Evolutionary conservation across 2,888 invertebrate genomes (phyloP).

Genomic region (Eudemis profundana): DNA sequence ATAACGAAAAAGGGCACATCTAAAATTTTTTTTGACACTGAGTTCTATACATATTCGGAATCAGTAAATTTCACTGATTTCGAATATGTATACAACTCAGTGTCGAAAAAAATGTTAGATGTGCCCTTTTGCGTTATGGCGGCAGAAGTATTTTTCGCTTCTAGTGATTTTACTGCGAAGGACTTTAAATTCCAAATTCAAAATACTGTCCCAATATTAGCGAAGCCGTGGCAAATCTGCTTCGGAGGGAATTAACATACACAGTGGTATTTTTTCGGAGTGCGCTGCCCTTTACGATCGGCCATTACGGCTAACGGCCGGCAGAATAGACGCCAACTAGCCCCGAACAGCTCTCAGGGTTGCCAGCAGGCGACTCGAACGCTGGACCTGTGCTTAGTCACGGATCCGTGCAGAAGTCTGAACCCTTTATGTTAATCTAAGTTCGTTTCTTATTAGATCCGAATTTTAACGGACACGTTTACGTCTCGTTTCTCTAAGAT

Average conservation of each 20-base stretch:
- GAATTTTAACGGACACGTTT: no score
- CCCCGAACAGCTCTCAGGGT: slow-evolving; percentile 47
- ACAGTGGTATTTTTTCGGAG: slow-evolving; percentile 62
- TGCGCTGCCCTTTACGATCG: slow-evolving; percentile 67
- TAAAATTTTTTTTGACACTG: no score
- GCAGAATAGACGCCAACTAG: slow-evolving; percentile 62
- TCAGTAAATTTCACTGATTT: no score
- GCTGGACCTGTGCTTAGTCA: not conserved
- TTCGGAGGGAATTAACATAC: slow-evolving; percentile 70
- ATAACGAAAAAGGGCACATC: no score
- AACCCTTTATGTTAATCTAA: no score
- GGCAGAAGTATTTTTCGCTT: no score
- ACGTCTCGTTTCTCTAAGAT: no score
- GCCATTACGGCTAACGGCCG: slow-evolving; percentile 70
- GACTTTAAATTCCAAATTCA: slow-evolving; percentile 23
- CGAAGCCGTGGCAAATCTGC: slow-evolving; percentile 37
- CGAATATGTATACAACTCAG: no score
- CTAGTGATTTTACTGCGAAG: not conserved
- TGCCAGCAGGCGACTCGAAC: slow-evolving; percentile 1
- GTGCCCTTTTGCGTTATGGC: no score
- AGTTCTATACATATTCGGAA: no score
- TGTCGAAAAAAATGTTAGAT: no score
- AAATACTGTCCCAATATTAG: slow-evolving; percentile 29
- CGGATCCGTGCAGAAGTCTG: not conserved
- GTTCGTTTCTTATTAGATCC: no score